These are phyloP conservation scores for Hirudinaria manillensis DNA, from an alignment of 2,888 invertebrate genomes.

Conservation along the genomic window DNA sequence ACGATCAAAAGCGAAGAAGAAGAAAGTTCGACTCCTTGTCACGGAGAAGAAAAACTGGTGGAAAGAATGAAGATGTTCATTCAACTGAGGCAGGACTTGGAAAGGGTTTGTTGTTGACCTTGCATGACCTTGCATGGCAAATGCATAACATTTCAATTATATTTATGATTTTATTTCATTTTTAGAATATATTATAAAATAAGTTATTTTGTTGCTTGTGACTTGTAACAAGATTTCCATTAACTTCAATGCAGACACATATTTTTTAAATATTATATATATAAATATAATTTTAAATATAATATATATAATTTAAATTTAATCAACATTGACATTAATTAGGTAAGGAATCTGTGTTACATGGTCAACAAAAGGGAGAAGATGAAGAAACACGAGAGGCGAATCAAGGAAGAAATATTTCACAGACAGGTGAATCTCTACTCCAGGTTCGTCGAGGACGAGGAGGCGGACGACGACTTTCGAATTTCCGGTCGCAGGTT, in stretches of 20 bases:
- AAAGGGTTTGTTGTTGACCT: constrained; percentile 63
- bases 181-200: too few relatives aligned
- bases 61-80: constrained; percentile 94
- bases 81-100: constrained; percentile 86
- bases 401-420: constrained; percentile 85
- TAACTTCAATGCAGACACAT: too few relatives aligned
- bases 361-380: constrained; percentile 87
- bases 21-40: constrained; percentile 70
- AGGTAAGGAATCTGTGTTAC: constrained; percentile 86
- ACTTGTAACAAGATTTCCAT: too few relatives aligned
- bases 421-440: constrained; percentile 53
- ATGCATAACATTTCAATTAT: too few relatives aligned
- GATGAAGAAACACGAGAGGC: constrained; percentile 57
- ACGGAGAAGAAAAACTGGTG: constrained; percentile 68
- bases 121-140: too few relatives aligned
- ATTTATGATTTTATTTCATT: too few relatives aligned
- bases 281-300: too few relatives aligned
- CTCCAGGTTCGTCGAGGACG: not conserved
- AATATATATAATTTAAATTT: not conserved
- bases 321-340: constrained; percentile 18
- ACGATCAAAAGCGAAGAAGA: constrained; percentile 65
- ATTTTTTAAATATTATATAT: too few relatives aligned
- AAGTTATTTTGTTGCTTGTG: too few relatives aligned
- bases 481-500: not conserved
- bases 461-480: not conserved